phyloP scores from a whole-genome alignment of 2,113 vertebrate species.

The Actenoides hombroni region DNA sequence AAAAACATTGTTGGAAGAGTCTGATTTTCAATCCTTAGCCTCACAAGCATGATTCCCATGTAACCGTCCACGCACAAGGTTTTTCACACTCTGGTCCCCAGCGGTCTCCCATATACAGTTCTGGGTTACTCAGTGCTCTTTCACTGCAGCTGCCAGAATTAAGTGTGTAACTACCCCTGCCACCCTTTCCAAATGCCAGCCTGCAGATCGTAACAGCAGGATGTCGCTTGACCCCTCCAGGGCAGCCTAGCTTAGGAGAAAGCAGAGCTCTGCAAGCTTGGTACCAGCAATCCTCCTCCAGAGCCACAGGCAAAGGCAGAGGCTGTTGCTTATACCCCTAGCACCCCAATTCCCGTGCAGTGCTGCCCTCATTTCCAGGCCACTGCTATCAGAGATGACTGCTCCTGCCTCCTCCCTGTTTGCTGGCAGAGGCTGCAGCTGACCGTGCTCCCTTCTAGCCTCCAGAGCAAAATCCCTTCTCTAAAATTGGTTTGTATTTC shows the following conservation, averaged over 20 bases:
- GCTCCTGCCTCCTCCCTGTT: background rate
- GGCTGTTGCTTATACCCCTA: background rate
- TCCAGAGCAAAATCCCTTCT: background rate
- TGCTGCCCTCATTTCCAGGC: background rate
- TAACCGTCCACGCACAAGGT: rapidly evolving
- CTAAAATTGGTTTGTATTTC: background rate
- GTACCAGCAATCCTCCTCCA: background rate
- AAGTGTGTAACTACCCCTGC: background rate
- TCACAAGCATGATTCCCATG: background rate
- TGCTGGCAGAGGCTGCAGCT: background rate
- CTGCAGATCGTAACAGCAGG: background rate
- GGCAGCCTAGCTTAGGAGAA: background rate
- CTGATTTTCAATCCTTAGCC: background rate
- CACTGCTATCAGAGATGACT: background rate
- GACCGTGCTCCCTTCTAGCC: background rate
- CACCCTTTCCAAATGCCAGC: background rate
- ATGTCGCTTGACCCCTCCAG: background rate
- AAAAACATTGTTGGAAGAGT: background rate
- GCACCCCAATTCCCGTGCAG: rapidly evolving
- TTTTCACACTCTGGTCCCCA: background rate
- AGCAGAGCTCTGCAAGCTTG: background rate
- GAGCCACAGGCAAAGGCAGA: background rate
- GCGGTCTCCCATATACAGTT: background rate
- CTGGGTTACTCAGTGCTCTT: background rate
- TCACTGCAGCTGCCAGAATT: background rate